Conservation (phyloP, 2,797 vertebrate species). For the Heliangelus exortis region DNA sequence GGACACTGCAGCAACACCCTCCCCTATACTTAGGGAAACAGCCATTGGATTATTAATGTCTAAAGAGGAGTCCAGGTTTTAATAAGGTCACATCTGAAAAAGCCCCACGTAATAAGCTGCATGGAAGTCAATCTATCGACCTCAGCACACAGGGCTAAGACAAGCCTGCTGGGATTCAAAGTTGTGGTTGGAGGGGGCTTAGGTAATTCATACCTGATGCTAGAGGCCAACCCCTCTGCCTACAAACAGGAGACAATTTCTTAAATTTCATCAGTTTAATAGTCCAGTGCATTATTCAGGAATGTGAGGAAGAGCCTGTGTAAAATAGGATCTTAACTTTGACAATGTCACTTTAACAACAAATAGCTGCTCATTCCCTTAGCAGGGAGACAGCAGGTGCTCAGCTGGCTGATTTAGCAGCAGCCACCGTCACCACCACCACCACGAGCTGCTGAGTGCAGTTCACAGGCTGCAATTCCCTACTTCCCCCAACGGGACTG, state of each 20-base stretch:
- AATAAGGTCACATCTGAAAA: constrained; percentile 59
- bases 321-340: constrained; percentile 14
- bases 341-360: constrained; percentile 39
- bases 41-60: neutral
- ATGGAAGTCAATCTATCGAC: constrained; percentile 60
- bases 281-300: neutral
- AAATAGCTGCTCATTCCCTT: constrained; percentile 22
- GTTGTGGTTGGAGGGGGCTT: constrained; percentile 7
- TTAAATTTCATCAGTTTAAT: constrained; percentile 1
- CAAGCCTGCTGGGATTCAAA: constrained; percentile 36
- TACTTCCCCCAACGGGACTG: constrained; percentile 50
- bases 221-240: constrained; percentile 29
- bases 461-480: constrained; percentile 70
- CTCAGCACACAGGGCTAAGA: constrained; percentile 1
- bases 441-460: constrained; percentile 57
- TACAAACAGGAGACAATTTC: neutral
- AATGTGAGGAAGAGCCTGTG: neutral
- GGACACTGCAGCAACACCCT: neutral
- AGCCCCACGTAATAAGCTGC: constrained; percentile 55
- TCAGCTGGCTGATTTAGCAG: constrained; percentile 74
- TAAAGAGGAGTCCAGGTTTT: constrained; percentile 38
- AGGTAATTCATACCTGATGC: constrained; percentile 58
- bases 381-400: constrained; percentile 69
- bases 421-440: constrained; percentile 51
- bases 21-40: neutral